phyloP scores from a whole-genome alignment of 2,888 invertebrate genomes.

The Drosophila dives region DNA sequence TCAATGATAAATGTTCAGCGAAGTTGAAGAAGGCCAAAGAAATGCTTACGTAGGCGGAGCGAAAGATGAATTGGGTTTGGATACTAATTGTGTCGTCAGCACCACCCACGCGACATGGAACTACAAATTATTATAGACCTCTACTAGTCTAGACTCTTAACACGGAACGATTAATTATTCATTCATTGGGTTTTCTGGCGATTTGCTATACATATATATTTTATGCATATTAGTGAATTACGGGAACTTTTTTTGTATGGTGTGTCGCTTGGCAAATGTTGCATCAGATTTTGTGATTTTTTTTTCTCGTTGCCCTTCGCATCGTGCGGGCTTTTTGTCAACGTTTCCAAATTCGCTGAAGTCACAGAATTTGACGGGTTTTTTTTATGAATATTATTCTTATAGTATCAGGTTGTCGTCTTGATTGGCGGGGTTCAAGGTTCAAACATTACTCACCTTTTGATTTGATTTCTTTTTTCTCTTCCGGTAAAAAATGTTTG shows the following conservation, averaged over 20 bases:
- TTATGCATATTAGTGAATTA: slow-evolving; percentile 34
- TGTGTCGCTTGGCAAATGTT: slow-evolving; percentile 66
- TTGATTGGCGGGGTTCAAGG: not conserved
- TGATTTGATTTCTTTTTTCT: slow-evolving; percentile 82
- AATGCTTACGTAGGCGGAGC: slow-evolving; percentile 28
- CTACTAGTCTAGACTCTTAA: slow-evolving; percentile 33
- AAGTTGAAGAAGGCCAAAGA: slow-evolving; percentile 10
- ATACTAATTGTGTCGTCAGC: slow-evolving; percentile 37
- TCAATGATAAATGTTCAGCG: slow-evolving; percentile 16
- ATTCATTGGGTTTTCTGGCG: slow-evolving; percentile 57
- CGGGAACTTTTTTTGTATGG: slow-evolving; percentile 35
- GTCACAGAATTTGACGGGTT: slow-evolving; percentile 17
- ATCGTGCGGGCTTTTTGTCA: slow-evolving; percentile 18
- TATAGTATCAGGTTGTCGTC: not conserved
- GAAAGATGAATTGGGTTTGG: slow-evolving; percentile 2
- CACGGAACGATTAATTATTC: slow-evolving; percentile 59
- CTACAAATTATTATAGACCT: not conserved
- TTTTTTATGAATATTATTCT: not conserved
- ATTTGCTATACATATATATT: slow-evolving; percentile 15
- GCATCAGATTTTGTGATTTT: slow-evolving; percentile 71
- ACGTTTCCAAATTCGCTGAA: slow-evolving; percentile 34
- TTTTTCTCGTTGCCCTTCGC: slow-evolving; percentile 60
- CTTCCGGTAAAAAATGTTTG: slow-evolving; percentile 82
- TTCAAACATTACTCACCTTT: slow-evolving; percentile 61
- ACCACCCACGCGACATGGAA: slow-evolving; percentile 35